Evolutionary conservation across 2,113 vertebrate species (phyloP).

Genomic region (Camelus dromedarius): DNA sequence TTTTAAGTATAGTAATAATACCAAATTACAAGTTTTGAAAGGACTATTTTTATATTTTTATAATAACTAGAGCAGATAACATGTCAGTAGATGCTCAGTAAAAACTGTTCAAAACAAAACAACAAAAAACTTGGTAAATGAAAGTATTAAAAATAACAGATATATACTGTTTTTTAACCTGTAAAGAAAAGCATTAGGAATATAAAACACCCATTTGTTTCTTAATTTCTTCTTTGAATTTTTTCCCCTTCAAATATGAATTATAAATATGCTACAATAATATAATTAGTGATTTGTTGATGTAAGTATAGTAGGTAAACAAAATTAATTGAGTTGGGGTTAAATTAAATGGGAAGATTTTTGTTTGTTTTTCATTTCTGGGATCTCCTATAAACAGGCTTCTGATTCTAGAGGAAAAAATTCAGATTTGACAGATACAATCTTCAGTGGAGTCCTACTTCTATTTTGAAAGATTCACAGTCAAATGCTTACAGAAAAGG

Average conservation of each 20-base stretch:
- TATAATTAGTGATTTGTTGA: neutral
- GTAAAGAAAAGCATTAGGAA: conserved; percentile 47
- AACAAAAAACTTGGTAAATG: neutral
- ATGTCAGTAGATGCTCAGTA: neutral
- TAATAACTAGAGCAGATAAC: neutral
- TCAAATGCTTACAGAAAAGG: neutral
- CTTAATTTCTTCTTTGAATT: neutral
- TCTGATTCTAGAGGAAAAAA: neutral
- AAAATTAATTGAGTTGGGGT: neutral
- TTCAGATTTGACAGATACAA: conserved; percentile 13
- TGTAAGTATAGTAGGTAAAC: neutral
- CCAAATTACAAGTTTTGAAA: neutral
- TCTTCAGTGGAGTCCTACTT: neutral
- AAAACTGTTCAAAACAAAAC: conserved; percentile 16
- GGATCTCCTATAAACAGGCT: neutral
- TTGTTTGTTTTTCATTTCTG: neutral
- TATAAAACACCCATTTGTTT: neutral
- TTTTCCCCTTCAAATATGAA: neutral
- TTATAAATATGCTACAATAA: neutral
- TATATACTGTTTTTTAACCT: neutral
- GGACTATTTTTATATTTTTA: conserved; percentile 15
- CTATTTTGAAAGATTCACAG: neutral
- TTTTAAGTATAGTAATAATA: neutral
- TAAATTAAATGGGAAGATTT: neutral
- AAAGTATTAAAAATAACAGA: conserved; percentile 9